Base-by-base conservation (phyloP, 2,113 vertebrate species). In the Apodemus sylvaticus region DNA sequence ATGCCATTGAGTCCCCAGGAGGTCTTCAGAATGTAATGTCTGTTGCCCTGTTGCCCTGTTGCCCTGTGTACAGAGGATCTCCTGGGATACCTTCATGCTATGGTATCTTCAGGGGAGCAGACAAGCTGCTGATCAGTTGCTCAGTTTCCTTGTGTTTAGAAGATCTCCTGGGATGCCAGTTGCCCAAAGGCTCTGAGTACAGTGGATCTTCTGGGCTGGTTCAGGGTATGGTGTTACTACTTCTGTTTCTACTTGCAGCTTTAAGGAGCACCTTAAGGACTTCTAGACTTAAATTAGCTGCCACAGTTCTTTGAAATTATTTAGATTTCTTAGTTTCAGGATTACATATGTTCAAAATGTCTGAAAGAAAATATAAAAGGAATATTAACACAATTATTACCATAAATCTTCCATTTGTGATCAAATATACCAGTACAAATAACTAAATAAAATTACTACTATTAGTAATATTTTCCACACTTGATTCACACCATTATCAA, bases 261-360 rank as follows among this genome's bases (percentile, higher is more conserved):
- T 91, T 74, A 96, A 89, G 86, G 45, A 96, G 89, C 31, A 96
- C 71, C 17, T 90, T 97, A 90, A 96, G 39, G 73, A 94, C 87
- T 86, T 89, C 60, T 89, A n/a, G 29, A 88, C 90, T 94, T 96
- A 78, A 95, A 91, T 93, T 93, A 91, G 64, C 48, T 94, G 53
- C 74, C 36, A 39, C 36, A 89, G 29, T 90, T 90, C 42, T 94
- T 85, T 64, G 76, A 92, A 88, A 58, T 92, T 93, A 91, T 93
- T 94, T 68, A 66, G 4, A 93, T 90, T 89, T 77, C n/a, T 95
- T 62, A 77, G 17, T 68, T 73, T 36, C 2, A 42, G 34, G 26
- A 45, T 90, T 94, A 90, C 64, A 42, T 34, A 78, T 55, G 19
- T 93, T 77, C 48, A 42, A 82, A 92, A 42, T 45, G 81, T 16